phyloP scores from a whole-genome alignment of 2,113 vertebrate genomes.

The Geothlypis trichas region DNA sequence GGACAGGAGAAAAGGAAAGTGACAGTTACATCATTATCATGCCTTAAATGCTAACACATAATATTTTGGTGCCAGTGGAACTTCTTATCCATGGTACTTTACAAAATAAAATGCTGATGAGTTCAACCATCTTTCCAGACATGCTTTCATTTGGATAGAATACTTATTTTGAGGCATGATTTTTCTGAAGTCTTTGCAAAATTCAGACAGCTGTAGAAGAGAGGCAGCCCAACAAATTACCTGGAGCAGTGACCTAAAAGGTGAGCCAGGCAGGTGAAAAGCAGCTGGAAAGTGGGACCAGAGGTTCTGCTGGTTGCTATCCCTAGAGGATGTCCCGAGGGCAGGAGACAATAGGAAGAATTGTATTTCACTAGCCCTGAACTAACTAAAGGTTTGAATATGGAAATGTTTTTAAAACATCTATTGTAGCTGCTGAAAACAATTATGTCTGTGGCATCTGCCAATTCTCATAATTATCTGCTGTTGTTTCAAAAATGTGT shows the following conservation, averaged over 20 bases:
- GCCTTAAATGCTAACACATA: background rate
- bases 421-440: slow-evolving; percentile 26
- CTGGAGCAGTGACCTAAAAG: background rate
- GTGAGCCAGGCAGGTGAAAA: background rate
- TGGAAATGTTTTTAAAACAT: slow-evolving; percentile 13
- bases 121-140: background rate
- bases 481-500: slow-evolving; percentile 16
- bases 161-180: background rate
- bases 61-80: background rate
- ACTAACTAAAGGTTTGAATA: slow-evolving; percentile 2
- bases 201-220: background rate
- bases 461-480: background rate
- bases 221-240: background rate
- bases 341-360: background rate
- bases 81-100: background rate
- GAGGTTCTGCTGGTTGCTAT: background rate
- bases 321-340: background rate
- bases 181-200: background rate
- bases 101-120: background rate
- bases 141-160: background rate
- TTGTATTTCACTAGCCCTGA: background rate
- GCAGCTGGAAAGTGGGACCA: background rate
- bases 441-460: slow-evolving; percentile 17
- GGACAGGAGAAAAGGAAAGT: background rate
- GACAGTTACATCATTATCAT: background rate